phyloP scores from a whole-genome alignment of 2,888 invertebrate species.

The Baronia brevicornis region DNA sequence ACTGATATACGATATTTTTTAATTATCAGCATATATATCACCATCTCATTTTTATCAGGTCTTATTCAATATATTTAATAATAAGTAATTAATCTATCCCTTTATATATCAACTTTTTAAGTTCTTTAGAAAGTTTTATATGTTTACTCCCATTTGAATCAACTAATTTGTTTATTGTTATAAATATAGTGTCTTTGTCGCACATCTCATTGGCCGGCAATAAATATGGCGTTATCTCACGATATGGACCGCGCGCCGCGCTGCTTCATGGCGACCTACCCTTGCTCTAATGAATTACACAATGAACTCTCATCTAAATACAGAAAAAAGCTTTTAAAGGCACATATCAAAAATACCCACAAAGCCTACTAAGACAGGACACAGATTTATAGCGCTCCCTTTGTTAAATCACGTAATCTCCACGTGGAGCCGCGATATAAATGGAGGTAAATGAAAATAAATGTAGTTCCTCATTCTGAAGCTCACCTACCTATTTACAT shows the following conservation, averaged over 20 bases:
- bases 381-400: constrained; percentile 70
- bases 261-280: constrained; percentile 58
- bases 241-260: constrained; percentile 66
- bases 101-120: too few relatives aligned
- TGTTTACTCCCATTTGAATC: constrained; percentile 49
- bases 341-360: constrained; percentile 76
- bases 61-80: too few relatives aligned
- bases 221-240: constrained; percentile 69
- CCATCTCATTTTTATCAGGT: too few relatives aligned
- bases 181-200: constrained; percentile 55
- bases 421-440: constrained; percentile 72
- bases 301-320: constrained; percentile 76
- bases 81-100: too few relatives aligned
- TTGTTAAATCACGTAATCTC: constrained; percentile 76
- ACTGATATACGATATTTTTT: too few relatives aligned
- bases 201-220: constrained; percentile 63
- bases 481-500: constrained; percentile 68
- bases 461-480: constrained; percentile 72
- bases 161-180: constrained; percentile 60
- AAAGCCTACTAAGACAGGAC: constrained; percentile 75
- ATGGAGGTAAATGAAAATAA: constrained; percentile 74
- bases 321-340: constrained; percentile 77
- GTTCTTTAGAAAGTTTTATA: too few relatives aligned
- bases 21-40: too few relatives aligned
- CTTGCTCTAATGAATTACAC: constrained; percentile 74